Evolutionary conservation across 2,888 invertebrate genomes (phyloP).

Genomic region (Diarsia rubi): DNA sequence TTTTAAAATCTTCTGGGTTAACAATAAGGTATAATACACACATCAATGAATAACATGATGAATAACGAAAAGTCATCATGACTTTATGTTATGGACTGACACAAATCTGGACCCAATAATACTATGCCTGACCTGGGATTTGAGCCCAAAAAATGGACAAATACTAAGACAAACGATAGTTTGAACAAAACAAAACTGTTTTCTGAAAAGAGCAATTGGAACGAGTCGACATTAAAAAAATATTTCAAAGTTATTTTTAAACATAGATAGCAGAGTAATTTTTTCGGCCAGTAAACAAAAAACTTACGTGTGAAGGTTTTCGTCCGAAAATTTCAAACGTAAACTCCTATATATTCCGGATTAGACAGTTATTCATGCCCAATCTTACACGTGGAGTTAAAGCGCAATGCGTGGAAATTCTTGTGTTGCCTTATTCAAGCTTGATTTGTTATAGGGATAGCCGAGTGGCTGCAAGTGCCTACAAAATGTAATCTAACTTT

Average conservation of each 20-base stretch:
- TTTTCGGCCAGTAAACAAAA: neutral
- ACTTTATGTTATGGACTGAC: conserved; percentile 2
- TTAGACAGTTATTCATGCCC: conserved; percentile 36
- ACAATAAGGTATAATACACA: too few relatives aligned
- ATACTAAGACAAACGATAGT: neutral
- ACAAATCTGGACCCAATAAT: too few relatives aligned
- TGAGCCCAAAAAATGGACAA: neutral
- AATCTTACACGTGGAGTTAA: conserved; percentile 29
- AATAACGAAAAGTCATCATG: neutral
- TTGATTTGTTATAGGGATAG: conserved; percentile 31
- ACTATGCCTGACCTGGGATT: too few relatives aligned
- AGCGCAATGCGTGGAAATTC: conserved; percentile 35
- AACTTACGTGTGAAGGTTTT: neutral
- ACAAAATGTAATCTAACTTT: conserved; percentile 10
- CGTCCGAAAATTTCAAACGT: conserved; percentile 11
- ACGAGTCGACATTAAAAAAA: neutral
- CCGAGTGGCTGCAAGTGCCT: neutral
- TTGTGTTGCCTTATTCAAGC: conserved; percentile 30
- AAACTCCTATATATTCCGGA: conserved; percentile 7
- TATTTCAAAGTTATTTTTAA: neutral
- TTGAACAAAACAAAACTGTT: neutral
- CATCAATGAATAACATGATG: too few relatives aligned
- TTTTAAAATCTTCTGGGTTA: too few relatives aligned
- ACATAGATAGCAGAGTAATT: neutral
- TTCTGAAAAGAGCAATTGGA: too few relatives aligned